Evolutionary conservation across 2,797 vertebrate genomes (phyloP), one percentile per base, ranked within the genome.

Genomic region (Lerista edwardsae): DNA sequence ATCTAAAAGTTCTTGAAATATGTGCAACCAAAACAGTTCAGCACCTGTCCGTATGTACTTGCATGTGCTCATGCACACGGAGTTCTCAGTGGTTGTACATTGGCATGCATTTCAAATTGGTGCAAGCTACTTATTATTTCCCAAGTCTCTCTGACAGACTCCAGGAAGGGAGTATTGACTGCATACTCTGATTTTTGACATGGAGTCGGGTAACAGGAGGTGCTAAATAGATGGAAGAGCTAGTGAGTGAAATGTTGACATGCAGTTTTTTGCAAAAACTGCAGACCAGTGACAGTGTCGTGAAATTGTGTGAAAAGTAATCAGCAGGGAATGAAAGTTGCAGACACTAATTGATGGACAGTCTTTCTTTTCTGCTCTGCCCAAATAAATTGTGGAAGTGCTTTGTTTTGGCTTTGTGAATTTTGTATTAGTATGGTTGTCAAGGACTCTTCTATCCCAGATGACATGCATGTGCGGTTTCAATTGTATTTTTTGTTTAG

Each of bases 291-390:
- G 92, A 90, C 92, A 92, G 93, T 89, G 84, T 86, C 91, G 89
- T 92, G 90, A 90, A 93, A 90, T 86, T 0, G 1, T 84, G 86
- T 87, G 79, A 85, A 41, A 91, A 83, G 88, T 87, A 90, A 92
- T 94, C 93, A 92, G 93, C 90, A 83, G 91, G 91, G 91, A 89
- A 91, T 94, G 92, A 92, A 91, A 92, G 89, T 91, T 90, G 89
- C 87, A 90, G 84, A 79, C 82, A 84, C 93, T 92, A 91, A 91
- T 94, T 94, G 92, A 92, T 94, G 89, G 90, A 87, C 91, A 91
- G 87, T 89, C 91, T 90, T 91, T 90, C 90, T 90, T 91, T 85
- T 87, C 86, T 55, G 83, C 86, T 10, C 86, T 91, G 91, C 88
- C 64, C n/a, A 21, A 11, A 91, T 93, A 89, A 91, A 88, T 75